These are phyloP conservation scores for Epinotia ramella DNA, from an alignment of 2,888 invertebrate species.

Conservation along the genomic window DNA sequence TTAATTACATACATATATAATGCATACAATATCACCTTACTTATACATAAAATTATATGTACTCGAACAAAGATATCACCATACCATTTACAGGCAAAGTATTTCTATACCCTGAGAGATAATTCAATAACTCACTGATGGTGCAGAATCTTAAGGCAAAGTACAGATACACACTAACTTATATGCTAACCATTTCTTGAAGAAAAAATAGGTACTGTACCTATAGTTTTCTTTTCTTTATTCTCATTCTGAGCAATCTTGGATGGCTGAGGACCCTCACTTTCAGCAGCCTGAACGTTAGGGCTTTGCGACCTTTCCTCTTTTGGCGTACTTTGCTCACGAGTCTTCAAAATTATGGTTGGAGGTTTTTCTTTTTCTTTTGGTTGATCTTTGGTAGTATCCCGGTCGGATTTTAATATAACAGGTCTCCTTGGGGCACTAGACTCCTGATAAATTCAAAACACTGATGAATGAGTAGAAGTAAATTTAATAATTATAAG, in stretches of 20 bases:
- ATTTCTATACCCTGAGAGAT: too few relatives aligned
- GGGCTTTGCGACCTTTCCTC: constrained; percentile 87
- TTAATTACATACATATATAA: too few relatives aligned
- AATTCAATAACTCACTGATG: too few relatives aligned
- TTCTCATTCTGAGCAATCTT: constrained; percentile 83
- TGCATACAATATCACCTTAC: too few relatives aligned
- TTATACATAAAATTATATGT: too few relatives aligned
- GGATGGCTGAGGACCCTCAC: constrained; percentile 69
- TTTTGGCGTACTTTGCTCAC: constrained; percentile 84
- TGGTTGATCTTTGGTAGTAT: constrained; percentile 65
- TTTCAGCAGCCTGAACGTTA: constrained; percentile 74
- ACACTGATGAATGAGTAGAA: not conserved
- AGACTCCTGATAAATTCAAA: constrained; percentile 64
- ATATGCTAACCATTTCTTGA: too few relatives aligned
- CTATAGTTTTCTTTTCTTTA: constrained; percentile 74
- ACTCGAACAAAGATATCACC: too few relatives aligned
- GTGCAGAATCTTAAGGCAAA: too few relatives aligned
- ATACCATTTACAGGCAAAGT: too few relatives aligned
- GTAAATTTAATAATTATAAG: too few relatives aligned
- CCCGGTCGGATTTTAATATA: constrained; percentile 81
- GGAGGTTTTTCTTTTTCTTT: constrained; percentile 85
- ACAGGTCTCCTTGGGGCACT: constrained; percentile 70
- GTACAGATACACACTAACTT: too few relatives aligned
- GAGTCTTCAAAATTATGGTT: constrained; percentile 88
- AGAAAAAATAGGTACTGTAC: constrained; percentile 51